phyloP scores from a whole-genome alignment of 1,140 invertebrate species.

The Diabrotica virgifera region DNA sequence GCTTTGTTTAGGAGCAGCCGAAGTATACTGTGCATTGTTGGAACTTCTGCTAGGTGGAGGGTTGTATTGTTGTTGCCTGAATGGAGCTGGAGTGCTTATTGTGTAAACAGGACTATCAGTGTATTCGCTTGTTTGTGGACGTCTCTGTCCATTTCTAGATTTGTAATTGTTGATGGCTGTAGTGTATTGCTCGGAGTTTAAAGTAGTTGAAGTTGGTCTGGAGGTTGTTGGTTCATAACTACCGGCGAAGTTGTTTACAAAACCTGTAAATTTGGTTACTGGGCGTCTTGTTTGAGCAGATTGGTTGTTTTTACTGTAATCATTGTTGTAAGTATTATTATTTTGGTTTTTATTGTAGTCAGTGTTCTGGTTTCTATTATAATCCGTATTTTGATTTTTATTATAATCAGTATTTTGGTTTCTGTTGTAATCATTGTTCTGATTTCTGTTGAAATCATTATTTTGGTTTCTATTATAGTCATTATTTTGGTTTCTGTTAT shows the following conservation, averaged over 20 bases:
- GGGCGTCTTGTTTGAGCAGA: slow-evolving; percentile 44
- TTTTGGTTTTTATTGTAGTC: slow-evolving; percentile 27
- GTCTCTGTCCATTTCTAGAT: slow-evolving; percentile 33
- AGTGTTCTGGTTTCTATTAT: slow-evolving; percentile 27
- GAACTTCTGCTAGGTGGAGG: slow-evolving; percentile 30
- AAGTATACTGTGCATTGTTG: slow-evolving; percentile 49
- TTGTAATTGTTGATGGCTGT: slow-evolving; percentile 37
- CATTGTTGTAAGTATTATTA: slow-evolving; percentile 19
- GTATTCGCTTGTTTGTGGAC: slow-evolving; percentile 37
- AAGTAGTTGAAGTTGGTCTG: slow-evolving; percentile 44
- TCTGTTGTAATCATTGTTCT: slow-evolving; percentile 28
- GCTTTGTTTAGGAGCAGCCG: slow-evolving; percentile 32
- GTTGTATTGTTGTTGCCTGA: slow-evolving; percentile 39
- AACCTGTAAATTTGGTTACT: slow-evolving; percentile 43
- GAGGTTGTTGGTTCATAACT: slow-evolving; percentile 54
- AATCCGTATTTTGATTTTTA: background rate
- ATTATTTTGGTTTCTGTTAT: slow-evolving; percentile 40
- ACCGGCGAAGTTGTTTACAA: slow-evolving; percentile 50
- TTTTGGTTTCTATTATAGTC: slow-evolving; percentile 30
- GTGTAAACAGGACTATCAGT: slow-evolving; percentile 35
- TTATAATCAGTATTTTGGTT: slow-evolving; percentile 32
- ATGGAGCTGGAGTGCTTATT: slow-evolving; percentile 44
- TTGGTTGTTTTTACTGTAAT: slow-evolving; percentile 18
- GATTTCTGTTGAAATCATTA: slow-evolving; percentile 41
- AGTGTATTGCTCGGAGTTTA: slow-evolving; percentile 32